These are phyloP conservation scores for Yasuhikotakia modesta DNA, from an alignment of 2,797 vertebrate genomes.

Conservation along the genomic window DNA sequence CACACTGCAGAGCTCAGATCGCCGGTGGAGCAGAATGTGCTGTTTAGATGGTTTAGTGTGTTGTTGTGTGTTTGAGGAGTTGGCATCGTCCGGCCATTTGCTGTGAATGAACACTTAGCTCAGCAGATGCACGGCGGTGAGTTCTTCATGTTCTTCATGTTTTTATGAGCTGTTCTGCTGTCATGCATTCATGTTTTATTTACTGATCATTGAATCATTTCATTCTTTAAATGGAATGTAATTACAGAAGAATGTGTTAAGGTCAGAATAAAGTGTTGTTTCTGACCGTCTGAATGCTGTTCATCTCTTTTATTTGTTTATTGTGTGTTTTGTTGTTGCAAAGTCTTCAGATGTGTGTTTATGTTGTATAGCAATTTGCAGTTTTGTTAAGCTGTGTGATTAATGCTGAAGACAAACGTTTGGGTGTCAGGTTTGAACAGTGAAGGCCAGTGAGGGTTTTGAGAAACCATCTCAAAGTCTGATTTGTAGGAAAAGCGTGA, in stretches of 20 bases:
- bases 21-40: neutral
- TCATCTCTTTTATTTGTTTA: neutral
- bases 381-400: neutral
- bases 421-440: neutral
- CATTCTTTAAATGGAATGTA: no score
- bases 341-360: neutral
- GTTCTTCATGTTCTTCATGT: neutral
- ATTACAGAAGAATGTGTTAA: no score
- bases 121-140: constrained; percentile 6
- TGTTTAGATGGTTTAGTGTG: neutral
- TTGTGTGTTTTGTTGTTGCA: neutral
- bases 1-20: neutral
- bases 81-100: neutral
- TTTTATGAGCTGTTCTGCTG: neutral
- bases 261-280: neutral
- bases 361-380: neutral
- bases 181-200: neutral
- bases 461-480: neutral
- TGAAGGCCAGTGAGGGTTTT: neutral
- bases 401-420: no score
- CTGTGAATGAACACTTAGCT: neutral
- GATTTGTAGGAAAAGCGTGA: constrained; percentile 9
- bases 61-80: neutral
- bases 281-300: neutral
- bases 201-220: no score